Conservation (phyloP, 2,113 vertebrate genomes). For the Gymnogyps californianus region DNA sequence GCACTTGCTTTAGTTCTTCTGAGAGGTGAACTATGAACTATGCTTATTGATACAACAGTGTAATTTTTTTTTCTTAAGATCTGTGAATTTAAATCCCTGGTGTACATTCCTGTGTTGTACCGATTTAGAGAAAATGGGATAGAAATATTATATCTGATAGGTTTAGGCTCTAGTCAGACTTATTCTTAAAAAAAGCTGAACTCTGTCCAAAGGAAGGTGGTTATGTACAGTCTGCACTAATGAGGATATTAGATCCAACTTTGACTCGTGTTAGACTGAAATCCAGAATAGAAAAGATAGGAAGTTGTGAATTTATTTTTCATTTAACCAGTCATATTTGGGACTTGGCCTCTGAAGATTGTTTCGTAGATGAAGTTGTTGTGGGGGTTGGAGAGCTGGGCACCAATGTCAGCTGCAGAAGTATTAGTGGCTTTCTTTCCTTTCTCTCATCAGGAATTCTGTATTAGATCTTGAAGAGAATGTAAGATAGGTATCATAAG, state of each 20-base stretch:
- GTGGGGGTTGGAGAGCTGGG: neutral
- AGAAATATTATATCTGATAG: neutral
- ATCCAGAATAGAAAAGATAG: neutral
- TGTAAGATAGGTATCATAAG: neutral
- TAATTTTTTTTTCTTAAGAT: neutral
- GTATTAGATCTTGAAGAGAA: neutral
- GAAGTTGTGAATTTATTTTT: neutral
- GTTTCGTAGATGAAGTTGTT: neutral
- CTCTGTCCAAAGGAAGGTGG: neutral
- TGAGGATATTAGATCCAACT: neutral
- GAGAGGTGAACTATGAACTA: neutral
- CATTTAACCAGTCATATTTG: neutral
- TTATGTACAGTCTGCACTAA: neutral
- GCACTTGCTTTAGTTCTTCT: neutral
- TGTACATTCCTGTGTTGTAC: neutral
- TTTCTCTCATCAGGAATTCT: neutral
- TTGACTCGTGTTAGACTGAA: neutral
- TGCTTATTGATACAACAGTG: neutral
- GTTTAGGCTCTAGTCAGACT: neutral
- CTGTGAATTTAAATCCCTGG: neutral
- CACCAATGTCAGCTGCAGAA: neutral
- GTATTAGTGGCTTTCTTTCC: neutral
- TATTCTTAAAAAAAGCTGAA: neutral
- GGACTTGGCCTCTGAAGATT: neutral
- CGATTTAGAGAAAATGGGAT: neutral